Evolutionary conservation across 1,140 invertebrate genomes (phyloP).

Genomic region (Drosophila kepulauana): DNA sequence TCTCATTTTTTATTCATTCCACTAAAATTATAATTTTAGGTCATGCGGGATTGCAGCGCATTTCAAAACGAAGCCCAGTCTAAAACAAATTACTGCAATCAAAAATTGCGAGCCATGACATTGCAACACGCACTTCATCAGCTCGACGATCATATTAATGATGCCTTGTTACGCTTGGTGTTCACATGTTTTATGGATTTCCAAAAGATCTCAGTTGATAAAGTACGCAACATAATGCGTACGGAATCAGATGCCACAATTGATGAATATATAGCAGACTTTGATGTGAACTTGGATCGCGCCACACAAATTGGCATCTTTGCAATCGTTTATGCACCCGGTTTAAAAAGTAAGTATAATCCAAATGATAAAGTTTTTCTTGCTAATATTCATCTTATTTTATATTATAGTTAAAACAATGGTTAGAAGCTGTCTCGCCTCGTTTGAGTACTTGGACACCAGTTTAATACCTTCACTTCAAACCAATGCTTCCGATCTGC

Average conservation of each 20-base stretch:
- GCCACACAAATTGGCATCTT: conserved; percentile 79
- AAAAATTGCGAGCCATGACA: conserved; percentile 64
- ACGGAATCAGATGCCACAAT: conserved; percentile 46
- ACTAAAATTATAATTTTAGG: conserved; percentile 33
- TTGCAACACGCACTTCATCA: conserved; percentile 70
- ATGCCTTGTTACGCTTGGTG: conserved; percentile 70
- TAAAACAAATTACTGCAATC: conserved; percentile 43
- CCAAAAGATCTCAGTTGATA: conserved; percentile 74
- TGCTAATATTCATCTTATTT: background rate
- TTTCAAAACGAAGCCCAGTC: conserved; percentile 68
- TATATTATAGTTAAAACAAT: conserved; percentile 68
- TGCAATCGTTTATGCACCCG: conserved; percentile 71
- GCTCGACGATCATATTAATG: conserved; percentile 77
- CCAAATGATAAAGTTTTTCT: background rate
- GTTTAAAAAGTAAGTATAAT: conserved; percentile 58
- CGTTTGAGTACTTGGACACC: conserved; percentile 79
- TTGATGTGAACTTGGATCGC: conserved; percentile 82
- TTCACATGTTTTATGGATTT: conserved; percentile 78
- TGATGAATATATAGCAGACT: conserved; percentile 81
- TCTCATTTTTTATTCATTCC: background rate
- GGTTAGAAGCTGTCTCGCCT: conserved; percentile 77
- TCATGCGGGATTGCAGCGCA: conserved; percentile 67
- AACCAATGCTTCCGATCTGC: conserved; percentile 53
- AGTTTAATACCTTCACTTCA: conserved; percentile 76
- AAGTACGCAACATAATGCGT: conserved; percentile 61